Conservation (phyloP, 2,113 vertebrate species). For the Plotosus lineatus region DNA sequence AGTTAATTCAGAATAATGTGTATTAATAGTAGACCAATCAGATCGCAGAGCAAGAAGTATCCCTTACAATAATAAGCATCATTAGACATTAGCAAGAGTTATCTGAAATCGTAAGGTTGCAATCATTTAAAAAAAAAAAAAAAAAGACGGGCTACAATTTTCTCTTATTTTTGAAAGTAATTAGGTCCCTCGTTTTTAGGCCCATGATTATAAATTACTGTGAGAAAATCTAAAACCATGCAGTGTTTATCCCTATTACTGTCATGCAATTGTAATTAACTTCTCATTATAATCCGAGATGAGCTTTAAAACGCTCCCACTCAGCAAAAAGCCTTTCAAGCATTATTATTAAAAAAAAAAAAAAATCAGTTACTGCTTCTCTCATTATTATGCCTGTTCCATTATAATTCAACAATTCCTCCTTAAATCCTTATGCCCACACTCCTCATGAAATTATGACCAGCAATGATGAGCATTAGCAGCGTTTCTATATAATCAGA, state of each 20-base stretch:
- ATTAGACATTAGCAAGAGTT: background rate
- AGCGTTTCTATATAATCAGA: constrained; percentile 32
- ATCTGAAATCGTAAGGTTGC: no score
- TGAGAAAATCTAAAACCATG: background rate
- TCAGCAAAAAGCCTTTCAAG: background rate
- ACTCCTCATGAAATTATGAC: constrained; percentile 23
- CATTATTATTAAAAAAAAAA: constrained; percentile 7
- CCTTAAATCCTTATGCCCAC: constrained; percentile 17
- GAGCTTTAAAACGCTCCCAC: background rate
- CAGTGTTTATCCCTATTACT: background rate
- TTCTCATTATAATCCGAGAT: background rate
- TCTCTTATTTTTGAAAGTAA: background rate
- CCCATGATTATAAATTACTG: background rate
- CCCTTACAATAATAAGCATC: no score
- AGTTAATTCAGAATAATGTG: no score
- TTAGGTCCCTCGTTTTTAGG: background rate
- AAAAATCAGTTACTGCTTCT: constrained; percentile 3
- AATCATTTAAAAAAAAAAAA: background rate
- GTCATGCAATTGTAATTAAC: background rate
- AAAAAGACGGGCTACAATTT: background rate
- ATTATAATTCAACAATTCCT: constrained; percentile 26
- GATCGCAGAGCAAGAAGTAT: no score
- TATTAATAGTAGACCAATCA: no score
- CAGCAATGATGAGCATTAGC: constrained; percentile 18
- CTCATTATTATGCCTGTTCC: background rate